Evolutionary conservation across 2,797 vertebrate genomes (phyloP).

Genomic region (Garrulus glandarius): DNA sequence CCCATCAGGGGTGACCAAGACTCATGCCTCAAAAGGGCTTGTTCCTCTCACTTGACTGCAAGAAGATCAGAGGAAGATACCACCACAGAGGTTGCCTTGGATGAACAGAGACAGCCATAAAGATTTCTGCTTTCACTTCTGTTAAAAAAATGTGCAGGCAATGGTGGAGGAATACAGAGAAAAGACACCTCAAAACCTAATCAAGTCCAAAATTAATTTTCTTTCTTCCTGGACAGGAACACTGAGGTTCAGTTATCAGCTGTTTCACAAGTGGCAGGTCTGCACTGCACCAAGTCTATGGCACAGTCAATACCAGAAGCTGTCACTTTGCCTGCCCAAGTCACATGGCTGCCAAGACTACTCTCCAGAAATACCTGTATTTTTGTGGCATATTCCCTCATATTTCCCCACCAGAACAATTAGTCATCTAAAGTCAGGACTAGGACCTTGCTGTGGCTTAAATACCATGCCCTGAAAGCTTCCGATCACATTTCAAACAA

Average conservation of each 20-base stretch:
- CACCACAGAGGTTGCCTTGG: background rate
- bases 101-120: accelerated
- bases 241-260: background rate
- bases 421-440: background rate
- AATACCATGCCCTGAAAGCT: background rate
- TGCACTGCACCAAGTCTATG: background rate
- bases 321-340: background rate
- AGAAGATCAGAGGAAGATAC: background rate
- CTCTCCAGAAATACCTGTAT: background rate
- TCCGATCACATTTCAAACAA: background rate
- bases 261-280: background rate
- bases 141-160: accelerated
- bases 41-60: background rate
- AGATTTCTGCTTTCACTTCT: background rate
- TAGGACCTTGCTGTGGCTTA: background rate
- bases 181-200: background rate
- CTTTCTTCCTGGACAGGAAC: background rate
- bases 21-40: background rate
- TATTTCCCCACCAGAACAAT: background rate
- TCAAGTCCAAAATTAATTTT: background rate
- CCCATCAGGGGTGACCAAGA: background rate
- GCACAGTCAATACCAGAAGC: background rate
- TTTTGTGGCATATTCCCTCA: background rate
- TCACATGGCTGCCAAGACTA: background rate
- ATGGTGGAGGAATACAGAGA: background rate